phyloP scores from a whole-genome alignment of 2,888 invertebrate genomes.

The Dromius quadrimaculatus region DNA sequence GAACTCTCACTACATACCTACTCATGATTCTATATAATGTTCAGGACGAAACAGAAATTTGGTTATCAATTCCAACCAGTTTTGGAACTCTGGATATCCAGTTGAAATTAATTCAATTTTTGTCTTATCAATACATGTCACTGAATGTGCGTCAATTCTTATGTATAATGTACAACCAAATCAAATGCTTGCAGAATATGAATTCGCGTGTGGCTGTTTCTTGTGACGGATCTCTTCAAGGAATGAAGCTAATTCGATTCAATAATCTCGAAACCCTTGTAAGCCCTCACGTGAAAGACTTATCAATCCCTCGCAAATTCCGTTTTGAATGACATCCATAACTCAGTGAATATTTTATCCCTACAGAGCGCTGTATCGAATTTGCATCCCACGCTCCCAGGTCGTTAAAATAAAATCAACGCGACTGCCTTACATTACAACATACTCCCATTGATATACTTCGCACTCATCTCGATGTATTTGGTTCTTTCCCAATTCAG shows the following conservation, averaged over 20 bases:
- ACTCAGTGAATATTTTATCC: constrained; percentile 31
- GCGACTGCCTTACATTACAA: constrained; percentile 30
- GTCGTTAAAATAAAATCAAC: constrained; percentile 48
- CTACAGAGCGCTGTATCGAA: constrained; percentile 14
- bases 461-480: too few species aligned
- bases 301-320: constrained; percentile 22
- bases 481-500: constrained; percentile 2
- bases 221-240: neutral
- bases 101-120: neutral
- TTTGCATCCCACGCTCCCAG: neutral
- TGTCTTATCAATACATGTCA: neutral
- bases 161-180: too few species aligned
- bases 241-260: neutral
- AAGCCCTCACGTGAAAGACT: constrained; percentile 14
- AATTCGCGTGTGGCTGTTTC: neutral
- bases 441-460: too few species aligned
- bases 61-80: neutral
- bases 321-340: constrained; percentile 33
- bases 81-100: neutral
- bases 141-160: too few species aligned
- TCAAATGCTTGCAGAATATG: neutral
- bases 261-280: constrained; percentile 5
- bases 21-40: too few species aligned
- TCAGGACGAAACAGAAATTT: neutral
- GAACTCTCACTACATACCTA: too few species aligned